Base-by-base conservation (phyloP, 2,797 vertebrate species). In the Benthosema pterotum region DNA sequence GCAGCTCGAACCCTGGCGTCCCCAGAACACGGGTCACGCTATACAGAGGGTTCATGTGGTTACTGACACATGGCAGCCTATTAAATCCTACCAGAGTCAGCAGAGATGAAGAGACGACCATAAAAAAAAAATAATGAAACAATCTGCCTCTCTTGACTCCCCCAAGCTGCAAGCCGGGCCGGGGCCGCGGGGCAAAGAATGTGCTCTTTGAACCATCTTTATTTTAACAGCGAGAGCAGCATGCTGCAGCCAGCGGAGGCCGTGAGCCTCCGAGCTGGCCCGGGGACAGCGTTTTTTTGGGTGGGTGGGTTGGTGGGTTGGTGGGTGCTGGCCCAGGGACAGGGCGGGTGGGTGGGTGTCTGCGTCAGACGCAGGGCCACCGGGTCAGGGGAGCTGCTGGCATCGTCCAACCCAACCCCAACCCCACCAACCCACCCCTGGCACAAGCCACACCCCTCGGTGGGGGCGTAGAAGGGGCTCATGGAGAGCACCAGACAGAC, bases 401-500 rank as follows among this genome's bases (percentile, higher is more conserved):
- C 91, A 92, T 87, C 86, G 85, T 82, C 85, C 22, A 25, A 25
- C 3, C 5, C 19, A 84, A 80, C 22, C 91, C 83, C 25, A 5
- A 0, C 32, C 32, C 32, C 69, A 58, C 67, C 83, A 5, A 1
- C 1, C 32, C 6, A 1, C 69, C 58, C 67, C 88, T 92, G 93
- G 92, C 91, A 93, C 89, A 90, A 90, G 88, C 71, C 64, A 78
- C 74, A 84, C 83, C 84, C 89, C 81, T 92, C 57, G 80, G 91
- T 55, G 82, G 87, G 83, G 84, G 86, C 83, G 76, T 75, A 83
- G 1, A 32, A 83, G 84, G 57, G 80, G 79, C 84, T 83, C 89
- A 81, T 90, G 87, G 88, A 80, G 89, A 80, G 93, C 88, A 83
- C 86, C 91, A 93, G 93, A 94, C 92, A 93, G 90, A 92, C 89